These are phyloP conservation scores for Hyles euphorbiae DNA, from an alignment of 1,140 invertebrate genomes.

Conservation along the genomic window DNA sequence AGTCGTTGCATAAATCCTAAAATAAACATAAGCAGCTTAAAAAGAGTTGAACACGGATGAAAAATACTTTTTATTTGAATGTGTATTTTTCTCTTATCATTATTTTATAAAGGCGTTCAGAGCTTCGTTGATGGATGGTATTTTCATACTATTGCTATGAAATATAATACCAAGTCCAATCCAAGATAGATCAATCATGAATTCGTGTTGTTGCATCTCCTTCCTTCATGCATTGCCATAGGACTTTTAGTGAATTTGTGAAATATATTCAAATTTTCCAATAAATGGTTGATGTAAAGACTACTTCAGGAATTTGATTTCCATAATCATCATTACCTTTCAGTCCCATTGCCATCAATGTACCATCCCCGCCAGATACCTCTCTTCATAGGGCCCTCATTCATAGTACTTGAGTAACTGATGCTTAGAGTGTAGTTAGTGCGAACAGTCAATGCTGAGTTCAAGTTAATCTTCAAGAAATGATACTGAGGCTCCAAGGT, in stretches of 20 bases:
- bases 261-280: too few relatives aligned
- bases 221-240: too few relatives aligned
- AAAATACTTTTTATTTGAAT: background rate
- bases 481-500: constrained; percentile 44
- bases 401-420: constrained; percentile 54
- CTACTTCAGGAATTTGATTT: background rate
- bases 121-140: too few relatives aligned
- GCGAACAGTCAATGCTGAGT: constrained; percentile 24
- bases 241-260: too few relatives aligned
- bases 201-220: too few relatives aligned
- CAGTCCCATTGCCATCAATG: constrained; percentile 41
- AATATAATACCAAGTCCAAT: too few relatives aligned
- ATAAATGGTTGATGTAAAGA: too few relatives aligned
- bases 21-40: constrained; percentile 14
- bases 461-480: constrained; percentile 51
- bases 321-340: constrained; percentile 34
- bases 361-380: constrained; percentile 65
- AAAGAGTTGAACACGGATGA: background rate
- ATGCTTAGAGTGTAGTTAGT: constrained; percentile 49
- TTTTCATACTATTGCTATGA: too few relatives aligned
- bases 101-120: too few relatives aligned
- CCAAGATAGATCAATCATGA: too few relatives aligned
- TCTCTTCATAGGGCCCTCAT: constrained; percentile 63
- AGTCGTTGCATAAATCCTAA: constrained; percentile 81
- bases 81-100: too few relatives aligned